A percentile compares a stretch with the other conserved stretches of the same genome.
These are phyloP conservation scores for Albula goreensis DNA, from an alignment of 2,113 vertebrate species.

Conservation along the genomic window DNA sequence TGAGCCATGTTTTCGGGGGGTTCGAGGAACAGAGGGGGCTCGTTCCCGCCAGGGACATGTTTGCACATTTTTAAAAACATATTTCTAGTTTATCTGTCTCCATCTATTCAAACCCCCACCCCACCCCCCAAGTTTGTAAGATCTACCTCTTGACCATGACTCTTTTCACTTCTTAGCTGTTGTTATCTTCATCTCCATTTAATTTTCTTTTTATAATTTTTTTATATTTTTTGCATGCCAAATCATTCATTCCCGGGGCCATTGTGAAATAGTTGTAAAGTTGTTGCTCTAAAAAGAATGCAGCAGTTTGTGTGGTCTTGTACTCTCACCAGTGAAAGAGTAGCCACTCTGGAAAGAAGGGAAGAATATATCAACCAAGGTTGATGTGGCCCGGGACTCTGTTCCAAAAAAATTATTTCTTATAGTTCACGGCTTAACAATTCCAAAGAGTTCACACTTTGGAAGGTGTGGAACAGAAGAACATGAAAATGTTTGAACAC, in stretches of 20 bases:
- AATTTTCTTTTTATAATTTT: conserved; percentile 10
- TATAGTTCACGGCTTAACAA: conserved; percentile 26
- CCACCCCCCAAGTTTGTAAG: background rate
- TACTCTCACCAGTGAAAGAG: conserved; percentile 23
- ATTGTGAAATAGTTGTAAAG: conserved; percentile 23
- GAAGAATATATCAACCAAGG: conserved; percentile 41
- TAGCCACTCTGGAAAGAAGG: conserved; percentile 26
- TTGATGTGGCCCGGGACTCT: conserved; percentile 32
- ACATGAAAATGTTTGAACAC: conserved; percentile 28
- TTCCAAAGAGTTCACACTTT: conserved; percentile 41
- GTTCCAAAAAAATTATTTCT: conserved; percentile 41
- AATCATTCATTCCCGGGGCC: conserved; percentile 23
- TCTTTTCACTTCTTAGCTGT: background rate
- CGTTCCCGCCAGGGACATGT: background rate
- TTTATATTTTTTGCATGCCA: conserved; percentile 23
- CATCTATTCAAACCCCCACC: background rate
- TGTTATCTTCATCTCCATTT: background rate
- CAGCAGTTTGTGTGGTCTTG: conserved; percentile 46
- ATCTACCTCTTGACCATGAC: background rate
- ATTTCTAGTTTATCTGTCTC: background rate
- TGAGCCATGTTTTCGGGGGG: conserved; percentile 52
- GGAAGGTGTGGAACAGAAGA: conserved; percentile 18
- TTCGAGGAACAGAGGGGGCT: background rate
- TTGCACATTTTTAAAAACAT: conserved; percentile 5
- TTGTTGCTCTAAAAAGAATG: conserved; percentile 5